A percentile compares a stretch with the other conserved stretches of the same genome.
Evolutionary conservation across 2,797 vertebrate genomes (phyloP).

Genomic region (Heteromormyrus szaboi): DNA sequence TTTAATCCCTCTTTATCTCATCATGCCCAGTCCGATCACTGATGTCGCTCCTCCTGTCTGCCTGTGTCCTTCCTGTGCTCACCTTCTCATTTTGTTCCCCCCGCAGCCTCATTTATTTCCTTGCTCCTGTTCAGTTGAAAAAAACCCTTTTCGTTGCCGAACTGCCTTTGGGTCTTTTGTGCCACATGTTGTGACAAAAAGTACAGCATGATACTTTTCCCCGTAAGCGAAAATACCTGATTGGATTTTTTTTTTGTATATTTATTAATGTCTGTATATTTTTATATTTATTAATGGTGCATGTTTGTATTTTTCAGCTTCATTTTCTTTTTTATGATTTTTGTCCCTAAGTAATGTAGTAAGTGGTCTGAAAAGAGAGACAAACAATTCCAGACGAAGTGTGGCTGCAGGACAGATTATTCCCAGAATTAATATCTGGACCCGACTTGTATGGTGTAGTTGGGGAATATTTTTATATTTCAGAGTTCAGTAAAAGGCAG

Average conservation of each 20-base stretch:
- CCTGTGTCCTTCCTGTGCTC: too few species aligned
- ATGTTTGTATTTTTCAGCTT: neutral
- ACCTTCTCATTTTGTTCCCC: too few species aligned
- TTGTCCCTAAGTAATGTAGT: neutral
- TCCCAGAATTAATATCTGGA: neutral
- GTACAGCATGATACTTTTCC: neutral
- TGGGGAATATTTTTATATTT: neutral
- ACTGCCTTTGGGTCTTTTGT: neutral
- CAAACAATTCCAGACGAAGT: neutral
- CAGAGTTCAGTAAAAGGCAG: neutral
- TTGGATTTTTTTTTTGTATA: neutral
- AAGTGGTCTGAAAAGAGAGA: neutral
- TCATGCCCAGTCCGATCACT: too few species aligned
- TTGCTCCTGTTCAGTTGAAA: too few species aligned
- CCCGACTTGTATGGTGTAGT: neutral
- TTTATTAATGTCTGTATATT: too few species aligned
- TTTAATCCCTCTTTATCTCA: too few species aligned
- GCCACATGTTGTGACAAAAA: neutral
- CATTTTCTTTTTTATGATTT: neutral
- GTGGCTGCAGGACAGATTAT: neutral
- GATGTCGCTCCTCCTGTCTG: too few species aligned
- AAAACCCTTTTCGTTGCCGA: too few species aligned
- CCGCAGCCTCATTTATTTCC: too few species aligned
- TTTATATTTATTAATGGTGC: neutral
- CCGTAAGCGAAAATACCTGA: neutral